Base-by-base conservation (phyloP, 2,113 vertebrate species). In the Archocentrus centrarchus region DNA sequence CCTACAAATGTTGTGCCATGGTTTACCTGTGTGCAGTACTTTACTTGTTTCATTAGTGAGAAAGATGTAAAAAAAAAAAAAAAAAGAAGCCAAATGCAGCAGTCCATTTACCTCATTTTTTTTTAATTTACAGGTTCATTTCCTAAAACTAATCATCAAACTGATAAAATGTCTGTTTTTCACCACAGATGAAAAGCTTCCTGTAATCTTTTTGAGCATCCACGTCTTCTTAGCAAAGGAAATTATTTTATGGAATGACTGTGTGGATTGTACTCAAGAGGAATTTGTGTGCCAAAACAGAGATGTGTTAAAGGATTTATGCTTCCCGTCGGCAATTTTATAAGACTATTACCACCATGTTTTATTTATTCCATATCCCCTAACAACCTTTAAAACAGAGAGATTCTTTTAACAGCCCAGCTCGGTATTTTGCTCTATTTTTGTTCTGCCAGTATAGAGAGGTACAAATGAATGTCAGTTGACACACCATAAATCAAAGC, bases 401-500 rank as follows among this genome's bases (percentile, higher is more conserved):
- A 59, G 53, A 62, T 81, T 83, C 68, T 79, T 84, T 75, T 82
- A 86, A 83, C 82, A 61, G 24, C 55, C 59, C 66, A 41, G 35
- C 73, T 87, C 73, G 62, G 37, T 75, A 63, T 89, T 86, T 39
- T 89, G 81, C 41, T 88, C 86, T 70, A 37, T 82, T 87, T 91
- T 76, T 78, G 41, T 57, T 76, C 79, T 76, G 79, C 55, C 77
- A 60, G 70, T 86, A 90, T 77, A 86, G 73, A 88, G 77, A 68
- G 47, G 83, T 85, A 82, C 85, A 88, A 93, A 91, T 92, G 83
- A 91, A 92, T 88, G 91, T 87, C 86, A 82, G 81, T 35, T 78
- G 93, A 93, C 78, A 57, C 63, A 50, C 81, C 82, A 89, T 94
- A 92, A 93, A 94, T 95, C 94, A 93, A 66, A 87, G 62, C 75